phyloP scores from a whole-genome alignment of 2,113 vertebrate genomes.

The Dromas ardeola region DNA sequence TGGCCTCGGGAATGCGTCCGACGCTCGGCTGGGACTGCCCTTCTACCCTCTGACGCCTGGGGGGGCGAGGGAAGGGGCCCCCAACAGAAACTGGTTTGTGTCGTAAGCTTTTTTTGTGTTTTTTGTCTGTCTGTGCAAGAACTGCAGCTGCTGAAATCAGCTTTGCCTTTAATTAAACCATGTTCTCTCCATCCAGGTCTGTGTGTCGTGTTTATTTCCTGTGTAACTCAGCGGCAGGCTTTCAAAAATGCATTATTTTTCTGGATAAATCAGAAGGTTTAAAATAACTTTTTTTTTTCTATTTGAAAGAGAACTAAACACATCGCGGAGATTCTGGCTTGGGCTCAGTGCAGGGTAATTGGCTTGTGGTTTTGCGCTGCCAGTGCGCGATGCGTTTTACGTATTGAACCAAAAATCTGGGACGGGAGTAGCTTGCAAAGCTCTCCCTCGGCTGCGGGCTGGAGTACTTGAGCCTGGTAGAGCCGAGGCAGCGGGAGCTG shows the following conservation, averaged over 20 bases:
- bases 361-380: not conserved
- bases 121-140: slow-evolving; percentile 84
- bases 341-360: not conserved
- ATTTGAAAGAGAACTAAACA: not conserved
- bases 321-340: not conserved
- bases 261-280: not conserved
- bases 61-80: slow-evolving; percentile 54
- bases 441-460: not conserved
- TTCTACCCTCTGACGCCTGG: not conserved
- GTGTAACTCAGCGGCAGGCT: not conserved
- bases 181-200: slow-evolving; percentile 83
- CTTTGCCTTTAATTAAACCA: slow-evolving; percentile 92
- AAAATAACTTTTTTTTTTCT: not conserved
- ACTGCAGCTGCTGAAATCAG: slow-evolving; percentile 88
- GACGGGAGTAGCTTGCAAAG: not conserved
- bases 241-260: not conserved
- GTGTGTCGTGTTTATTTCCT: slow-evolving; percentile 50
- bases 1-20: slow-evolving; percentile 71
- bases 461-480: not conserved
- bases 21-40: slow-evolving; percentile 41
- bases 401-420: not conserved
- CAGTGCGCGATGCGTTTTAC: not conserved
- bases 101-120: slow-evolving; percentile 83
- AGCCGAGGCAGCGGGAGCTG: not conserved
- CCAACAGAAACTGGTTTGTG: slow-evolving; percentile 79